These are phyloP conservation scores for Nothoprocta perdicaria DNA, from an alignment of 2,113 vertebrate genomes.

Conservation along the genomic window DNA sequence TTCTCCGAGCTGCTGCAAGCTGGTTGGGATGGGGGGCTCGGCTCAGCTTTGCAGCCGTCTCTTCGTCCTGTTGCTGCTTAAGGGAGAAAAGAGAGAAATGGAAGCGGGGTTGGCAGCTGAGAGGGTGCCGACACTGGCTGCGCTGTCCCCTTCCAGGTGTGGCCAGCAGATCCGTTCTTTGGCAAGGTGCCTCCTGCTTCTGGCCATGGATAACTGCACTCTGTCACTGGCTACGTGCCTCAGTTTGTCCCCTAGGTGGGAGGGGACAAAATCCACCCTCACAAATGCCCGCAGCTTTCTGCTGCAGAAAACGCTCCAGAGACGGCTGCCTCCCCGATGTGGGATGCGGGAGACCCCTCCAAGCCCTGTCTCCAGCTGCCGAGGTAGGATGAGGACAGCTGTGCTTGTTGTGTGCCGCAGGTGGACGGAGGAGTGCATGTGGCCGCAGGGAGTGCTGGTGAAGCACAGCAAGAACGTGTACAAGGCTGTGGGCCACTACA, in stretches of 20 bases:
- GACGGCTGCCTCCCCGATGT: accelerated
- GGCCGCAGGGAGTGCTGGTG: constrained; percentile 96
- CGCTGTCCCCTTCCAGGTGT: accelerated
- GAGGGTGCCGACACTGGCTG: accelerated
- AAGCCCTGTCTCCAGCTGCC: accelerated
- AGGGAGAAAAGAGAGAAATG: accelerated
- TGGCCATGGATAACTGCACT: background rate
- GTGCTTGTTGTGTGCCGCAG: constrained; percentile 67
- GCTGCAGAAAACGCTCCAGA: accelerated
- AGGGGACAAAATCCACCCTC: background rate
- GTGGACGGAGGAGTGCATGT: constrained; percentile 98
- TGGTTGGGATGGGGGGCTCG: background rate
- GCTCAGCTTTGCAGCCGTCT: background rate
- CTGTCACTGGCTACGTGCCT: accelerated
- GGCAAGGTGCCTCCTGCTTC: background rate
- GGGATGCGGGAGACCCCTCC: background rate
- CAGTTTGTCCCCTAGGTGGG: no score
- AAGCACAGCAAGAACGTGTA: constrained; percentile 99
- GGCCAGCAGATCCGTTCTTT: background rate
- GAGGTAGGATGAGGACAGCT: background rate
- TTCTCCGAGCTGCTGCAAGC: no score
- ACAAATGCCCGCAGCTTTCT: accelerated
- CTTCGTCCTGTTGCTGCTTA: background rate
- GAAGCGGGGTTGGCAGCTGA: background rate
- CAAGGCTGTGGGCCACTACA: constrained; percentile 97